Base-by-base conservation (phyloP, 2,888 invertebrate genomes). In the Auanema sp. region DNA sequence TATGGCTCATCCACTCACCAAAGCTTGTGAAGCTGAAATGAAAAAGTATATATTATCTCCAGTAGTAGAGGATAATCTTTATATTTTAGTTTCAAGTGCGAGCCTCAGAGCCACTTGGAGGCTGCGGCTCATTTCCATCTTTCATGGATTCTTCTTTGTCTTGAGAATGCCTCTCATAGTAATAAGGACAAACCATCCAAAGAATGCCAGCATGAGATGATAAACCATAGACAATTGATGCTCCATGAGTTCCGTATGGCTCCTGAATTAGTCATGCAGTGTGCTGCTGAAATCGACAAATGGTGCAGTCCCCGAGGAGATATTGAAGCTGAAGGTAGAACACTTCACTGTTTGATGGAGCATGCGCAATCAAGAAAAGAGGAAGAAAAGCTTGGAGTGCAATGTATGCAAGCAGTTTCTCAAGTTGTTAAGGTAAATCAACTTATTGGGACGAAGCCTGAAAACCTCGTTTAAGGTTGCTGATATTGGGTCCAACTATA, bases 401-500 rank as follows among this genome's bases (percentile, higher is more conserved):
- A 78, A 53, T 80, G 81, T 69, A 61, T 70, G 59, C 74, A 71
- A 57, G 74, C 77, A 4, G 64, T 77, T 3, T 58, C 58, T 21
- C 58, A 68, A 47, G 73, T 73, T 2, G 65, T 76, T 16, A 76
- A 76, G 58, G 74, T 74, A 43, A 23, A 4, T 18, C 8, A 33
- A 54, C n/a, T n/a, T 8, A 33, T 33, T 5, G n/a, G 3, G 2
- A 33, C 6, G 23, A 33, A 33, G 4, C 8, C 33, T 33, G 33
- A 33, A n/a, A n/a, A n/a, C n/a, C n/a, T 16, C 18, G 1, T 57
- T 57, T 47, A 47, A 91, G 85, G 90, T 92, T 79, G 90, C 92
- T 5, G 94, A 97, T 85, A 91, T 90, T n/a, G 95, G 91, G 0
- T 92, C 92, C 85, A 93, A 96, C 85, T 94, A 94, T 91, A 89